These are phyloP conservation scores for Sepioteuthis lessoniana DNA, from an alignment of 2,888 invertebrate genomes.

Conservation along the genomic window DNA sequence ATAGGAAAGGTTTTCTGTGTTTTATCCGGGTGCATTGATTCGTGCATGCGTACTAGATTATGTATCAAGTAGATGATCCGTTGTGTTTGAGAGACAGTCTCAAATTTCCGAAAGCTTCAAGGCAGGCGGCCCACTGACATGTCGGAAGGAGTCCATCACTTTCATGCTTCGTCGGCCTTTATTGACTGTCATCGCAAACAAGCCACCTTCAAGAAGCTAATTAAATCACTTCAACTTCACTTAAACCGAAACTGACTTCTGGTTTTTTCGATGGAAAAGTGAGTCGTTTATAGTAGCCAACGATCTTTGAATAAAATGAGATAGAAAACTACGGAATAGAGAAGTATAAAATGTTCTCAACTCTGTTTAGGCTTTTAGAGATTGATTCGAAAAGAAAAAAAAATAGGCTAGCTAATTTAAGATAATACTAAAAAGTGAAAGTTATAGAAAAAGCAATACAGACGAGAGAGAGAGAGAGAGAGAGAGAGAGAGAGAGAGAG, in stretches of 20 bases:
- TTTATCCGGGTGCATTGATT: background rate
- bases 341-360: too few relatives aligned
- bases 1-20: too few relatives aligned
- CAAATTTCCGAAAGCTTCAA: constrained; percentile 18
- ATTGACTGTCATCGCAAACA: constrained; percentile 8
- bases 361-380: too few relatives aligned
- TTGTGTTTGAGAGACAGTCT: background rate
- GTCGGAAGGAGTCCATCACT: constrained; percentile 33
- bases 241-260: constrained; percentile 19
- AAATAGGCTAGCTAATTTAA: too few relatives aligned
- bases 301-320: background rate
- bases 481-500: too few relatives aligned
- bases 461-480: too few relatives aligned
- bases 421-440: too few relatives aligned
- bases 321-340: background rate
- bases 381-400: too few relatives aligned
- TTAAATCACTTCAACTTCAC: background rate
- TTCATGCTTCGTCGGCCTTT: constrained; percentile 7
- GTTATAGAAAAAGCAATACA: too few relatives aligned
- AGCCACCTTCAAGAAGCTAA: background rate
- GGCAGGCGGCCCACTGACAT: background rate
- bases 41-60: background rate
- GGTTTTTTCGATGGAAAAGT: background rate
- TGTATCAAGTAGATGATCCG: background rate
- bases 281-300: background rate